Base-by-base conservation (phyloP, 2,888 invertebrate species). In the Oeneis ivallda region DNA sequence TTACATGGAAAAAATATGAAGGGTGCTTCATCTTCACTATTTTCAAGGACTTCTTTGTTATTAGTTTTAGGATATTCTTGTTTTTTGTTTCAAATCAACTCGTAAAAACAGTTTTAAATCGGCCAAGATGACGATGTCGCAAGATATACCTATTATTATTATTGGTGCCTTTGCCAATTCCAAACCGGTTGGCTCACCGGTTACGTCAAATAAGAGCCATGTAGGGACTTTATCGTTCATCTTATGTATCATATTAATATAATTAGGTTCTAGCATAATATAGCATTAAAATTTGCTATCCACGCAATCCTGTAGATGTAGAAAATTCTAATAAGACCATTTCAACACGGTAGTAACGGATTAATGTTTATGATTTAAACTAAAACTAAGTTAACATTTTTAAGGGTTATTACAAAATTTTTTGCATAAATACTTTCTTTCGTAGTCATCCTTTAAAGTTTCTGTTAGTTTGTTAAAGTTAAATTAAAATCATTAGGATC, bases 101-200 rank as follows among this genome's bases (percentile, higher is more conserved):
- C 47, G 9, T 47, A 45, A 65, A 64, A 54, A 54, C 71, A n/a
- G 72, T 70, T 74, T 75, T 68, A 74, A 77, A 74, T 74, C 74
- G 76, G 79, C 79, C 59, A 62, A 60, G 63, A 74, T 85, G 85
- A 82, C 79, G 81, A 79, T 69, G 74, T 69, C 70, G 47, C 75
- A 78, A 69, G 75, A 79, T 79, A 77, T 82, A 87, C n/a, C n/a
- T n/a, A n/a, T n/a, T n/a, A n/a, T n/a, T n/a, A n/a, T n/a, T n/a
- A n/a, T 86, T 76, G 85, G 80, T 84, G 85, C n/a, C n/a, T n/a
- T n/a, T n/a, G n/a, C 80, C 85, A 77, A 52, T n/a, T n/a, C 73
- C 61, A 71, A 85, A 88, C 88, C 87, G 87, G 87, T 87, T 79
- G 72, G 75, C 72, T 73, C 74, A 78, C 74, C 72, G 76, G 79